Conservation (phyloP, 1,140 invertebrate species). For the Camponotus vicinus region DNA sequence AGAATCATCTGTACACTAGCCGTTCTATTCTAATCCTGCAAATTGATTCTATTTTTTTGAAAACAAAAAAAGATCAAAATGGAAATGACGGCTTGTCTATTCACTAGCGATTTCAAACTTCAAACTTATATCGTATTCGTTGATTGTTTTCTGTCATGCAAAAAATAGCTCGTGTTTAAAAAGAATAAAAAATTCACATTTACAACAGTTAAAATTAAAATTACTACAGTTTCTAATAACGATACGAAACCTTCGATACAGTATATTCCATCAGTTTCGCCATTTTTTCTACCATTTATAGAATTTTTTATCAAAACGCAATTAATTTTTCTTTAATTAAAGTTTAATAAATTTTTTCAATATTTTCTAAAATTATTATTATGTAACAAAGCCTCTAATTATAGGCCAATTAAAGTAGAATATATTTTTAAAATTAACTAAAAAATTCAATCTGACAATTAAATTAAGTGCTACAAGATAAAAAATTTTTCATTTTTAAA, state of each 20-base stretch:
- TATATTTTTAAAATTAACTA: not conserved
- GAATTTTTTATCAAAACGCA: constrained; percentile 18
- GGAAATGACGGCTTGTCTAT: constrained; percentile 10
- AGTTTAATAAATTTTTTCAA: not conserved
- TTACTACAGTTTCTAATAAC: constrained; percentile 29
- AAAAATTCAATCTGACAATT: not conserved
- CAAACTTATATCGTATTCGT: constrained; percentile 36
- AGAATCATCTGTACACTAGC: constrained; percentile 18
- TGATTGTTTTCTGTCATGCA: constrained; percentile 39
- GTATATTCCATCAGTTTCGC: not conserved
- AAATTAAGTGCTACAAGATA: not conserved
- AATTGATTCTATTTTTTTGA: constrained; percentile 52
- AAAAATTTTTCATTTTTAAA: constrained; percentile 9
- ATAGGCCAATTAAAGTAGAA: not conserved
- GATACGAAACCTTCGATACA: not conserved
- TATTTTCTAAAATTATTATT: not conserved
- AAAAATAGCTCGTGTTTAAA: constrained; percentile 35
- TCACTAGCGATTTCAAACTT: constrained; percentile 37
- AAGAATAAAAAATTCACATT: constrained; percentile 39
- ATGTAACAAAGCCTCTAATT: not conserved
- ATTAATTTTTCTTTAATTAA: not conserved
- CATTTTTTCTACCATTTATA: not conserved
- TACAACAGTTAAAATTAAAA: constrained; percentile 47
- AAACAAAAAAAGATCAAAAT: constrained; percentile 24
- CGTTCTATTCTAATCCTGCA: constrained; percentile 22